phyloP scores from a whole-genome alignment of 2,888 invertebrate genomes.

The Orthosia cruda region DNA sequence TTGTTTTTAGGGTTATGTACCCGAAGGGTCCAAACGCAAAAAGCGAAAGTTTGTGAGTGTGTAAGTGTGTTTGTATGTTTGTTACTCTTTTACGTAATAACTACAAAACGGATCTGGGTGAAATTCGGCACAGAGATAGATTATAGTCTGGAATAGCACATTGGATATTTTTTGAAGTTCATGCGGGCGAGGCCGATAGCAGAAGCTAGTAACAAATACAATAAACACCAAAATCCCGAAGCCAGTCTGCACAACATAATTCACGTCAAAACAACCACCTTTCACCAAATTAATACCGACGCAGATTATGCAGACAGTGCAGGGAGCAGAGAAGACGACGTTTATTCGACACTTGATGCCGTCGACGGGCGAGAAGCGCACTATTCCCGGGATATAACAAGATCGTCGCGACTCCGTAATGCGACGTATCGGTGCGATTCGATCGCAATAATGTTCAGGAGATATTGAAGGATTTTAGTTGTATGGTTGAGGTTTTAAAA shows the following conservation, averaged over 20 bases:
- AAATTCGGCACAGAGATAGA: too few species aligned
- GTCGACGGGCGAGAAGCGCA: slow-evolving; percentile 40
- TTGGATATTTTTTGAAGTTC: too few species aligned
- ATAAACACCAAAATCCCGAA: background rate
- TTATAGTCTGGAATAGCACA: too few species aligned
- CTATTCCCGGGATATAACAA: slow-evolving; percentile 53
- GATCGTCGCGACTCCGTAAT: slow-evolving; percentile 54
- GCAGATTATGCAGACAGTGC: slow-evolving; percentile 63
- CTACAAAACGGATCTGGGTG: too few species aligned
- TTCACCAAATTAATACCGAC: slow-evolving; percentile 52
- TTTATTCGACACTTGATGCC: slow-evolving; percentile 68
- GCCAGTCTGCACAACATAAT: slow-evolving; percentile 19
- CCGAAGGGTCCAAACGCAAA: too few species aligned
- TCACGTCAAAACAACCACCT: slow-evolving; percentile 27
- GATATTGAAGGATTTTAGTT: slow-evolving; percentile 18
- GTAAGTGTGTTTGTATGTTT: too few species aligned
- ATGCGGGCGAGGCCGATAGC: too few species aligned
- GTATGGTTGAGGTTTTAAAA: background rate
- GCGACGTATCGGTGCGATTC: slow-evolving; percentile 47
- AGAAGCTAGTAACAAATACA: background rate
- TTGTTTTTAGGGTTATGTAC: too few species aligned
- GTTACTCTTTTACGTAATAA: too few species aligned
- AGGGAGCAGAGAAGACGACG: slow-evolving; percentile 53
- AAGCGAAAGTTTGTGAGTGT: too few species aligned
- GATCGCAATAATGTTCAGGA: slow-evolving; percentile 26